These are phyloP conservation scores for Phoebastria nigripes DNA, from an alignment of 2,797 vertebrate genomes.

Conservation along the genomic window DNA sequence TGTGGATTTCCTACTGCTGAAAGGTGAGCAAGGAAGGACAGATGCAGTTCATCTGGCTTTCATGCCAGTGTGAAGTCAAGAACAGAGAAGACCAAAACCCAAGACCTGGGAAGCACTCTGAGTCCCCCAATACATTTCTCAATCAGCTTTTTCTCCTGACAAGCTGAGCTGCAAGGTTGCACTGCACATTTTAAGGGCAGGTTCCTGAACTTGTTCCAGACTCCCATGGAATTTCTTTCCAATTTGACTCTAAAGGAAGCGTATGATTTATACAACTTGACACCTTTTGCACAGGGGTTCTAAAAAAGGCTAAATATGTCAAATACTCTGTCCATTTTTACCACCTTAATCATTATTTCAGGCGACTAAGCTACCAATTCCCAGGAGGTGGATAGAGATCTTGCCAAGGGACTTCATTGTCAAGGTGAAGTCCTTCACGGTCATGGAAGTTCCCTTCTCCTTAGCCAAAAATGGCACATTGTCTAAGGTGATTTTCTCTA, in stretches of 20 bases:
- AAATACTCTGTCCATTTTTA: neutral
- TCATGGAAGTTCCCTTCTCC: neutral
- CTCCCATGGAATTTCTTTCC: neutral
- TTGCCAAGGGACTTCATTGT: neutral
- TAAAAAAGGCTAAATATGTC: neutral
- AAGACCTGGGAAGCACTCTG: fast-evolving
- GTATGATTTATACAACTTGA: neutral
- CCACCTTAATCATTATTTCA: neutral
- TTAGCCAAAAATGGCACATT: neutral
- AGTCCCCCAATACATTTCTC: neutral
- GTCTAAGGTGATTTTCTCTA: neutral
- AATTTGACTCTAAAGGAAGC: neutral
- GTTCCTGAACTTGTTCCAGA: neutral
- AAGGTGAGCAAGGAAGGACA: neutral
- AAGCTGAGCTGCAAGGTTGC: neutral
- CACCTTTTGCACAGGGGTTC: neutral
- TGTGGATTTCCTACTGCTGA: neutral
- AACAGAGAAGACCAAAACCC: neutral
- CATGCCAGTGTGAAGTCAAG: neutral
- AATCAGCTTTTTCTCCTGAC: neutral
- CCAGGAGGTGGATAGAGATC: neutral
- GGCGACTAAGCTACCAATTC: neutral
- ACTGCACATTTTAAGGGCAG: neutral
- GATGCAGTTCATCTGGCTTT: neutral
- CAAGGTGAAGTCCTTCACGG: neutral